Percentiles rank a stretch among this genome's conserved stretches.
Evolutionary conservation across 2,113 vertebrate genomes (phyloP).

Genomic region (Psettodes erumei): DNA sequence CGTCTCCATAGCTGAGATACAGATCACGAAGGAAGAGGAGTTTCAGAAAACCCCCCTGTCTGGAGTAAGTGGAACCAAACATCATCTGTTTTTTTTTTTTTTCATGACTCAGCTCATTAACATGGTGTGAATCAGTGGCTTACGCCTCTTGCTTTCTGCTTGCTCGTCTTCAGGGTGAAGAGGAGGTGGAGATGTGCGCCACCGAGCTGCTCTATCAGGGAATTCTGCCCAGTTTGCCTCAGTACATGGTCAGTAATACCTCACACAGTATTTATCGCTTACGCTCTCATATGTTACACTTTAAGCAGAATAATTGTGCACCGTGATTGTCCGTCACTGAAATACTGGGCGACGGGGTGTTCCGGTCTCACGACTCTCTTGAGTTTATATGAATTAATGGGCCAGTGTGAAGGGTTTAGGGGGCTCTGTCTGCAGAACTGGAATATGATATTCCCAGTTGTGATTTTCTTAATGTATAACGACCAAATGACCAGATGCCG

Average conservation of each 20-base stretch:
- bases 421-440: too few relatives aligned
- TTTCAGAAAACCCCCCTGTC: slow-evolving; percentile 95
- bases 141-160: neutral
- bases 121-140: neutral
- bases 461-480: too few relatives aligned
- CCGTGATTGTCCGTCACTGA: too few relatives aligned
- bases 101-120: neutral
- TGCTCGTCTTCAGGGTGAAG: slow-evolving; percentile 88
- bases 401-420: too few relatives aligned
- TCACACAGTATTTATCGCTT: neutral
- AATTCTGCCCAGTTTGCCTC: slow-evolving; percentile 95
- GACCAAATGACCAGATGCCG: too few relatives aligned
- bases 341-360: too few relatives aligned
- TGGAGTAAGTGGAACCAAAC: slow-evolving; percentile 82
- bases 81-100: neutral
- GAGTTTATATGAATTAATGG: too few relatives aligned
- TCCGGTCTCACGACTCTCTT: too few relatives aligned
- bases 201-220: slow-evolving; percentile 96
- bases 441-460: too few relatives aligned
- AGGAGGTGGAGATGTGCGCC: slow-evolving; percentile 92
- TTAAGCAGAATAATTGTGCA: too few relatives aligned
- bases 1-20: slow-evolving; percentile 94
- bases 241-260: slow-evolving; percentile 94
- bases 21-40: slow-evolving; percentile 94
- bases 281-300: neutral